Conservation (phyloP, 2,113 vertebrate genomes). For the Bettongia penicillata region DNA sequence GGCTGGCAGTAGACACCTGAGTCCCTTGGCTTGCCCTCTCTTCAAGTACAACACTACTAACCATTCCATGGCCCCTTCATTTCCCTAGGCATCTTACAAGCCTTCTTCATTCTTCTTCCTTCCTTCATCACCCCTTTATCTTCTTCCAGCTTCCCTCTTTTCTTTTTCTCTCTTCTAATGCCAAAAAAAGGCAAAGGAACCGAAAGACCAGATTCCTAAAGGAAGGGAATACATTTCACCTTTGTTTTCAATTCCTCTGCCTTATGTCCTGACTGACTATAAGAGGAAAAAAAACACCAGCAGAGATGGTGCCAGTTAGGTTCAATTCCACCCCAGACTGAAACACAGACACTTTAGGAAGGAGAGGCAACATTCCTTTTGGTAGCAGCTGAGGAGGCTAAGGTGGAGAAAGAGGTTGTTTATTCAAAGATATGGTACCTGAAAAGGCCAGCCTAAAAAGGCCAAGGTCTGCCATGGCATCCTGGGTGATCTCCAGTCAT, state of each 20-base stretch:
- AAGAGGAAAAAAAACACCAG: background rate
- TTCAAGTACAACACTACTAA: background rate
- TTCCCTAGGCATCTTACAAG: background rate
- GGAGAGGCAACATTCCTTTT: background rate
- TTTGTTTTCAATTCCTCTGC: background rate
- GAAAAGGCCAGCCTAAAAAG: too few relatives aligned
- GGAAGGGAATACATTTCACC: background rate
- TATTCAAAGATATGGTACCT: background rate
- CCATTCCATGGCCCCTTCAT: background rate
- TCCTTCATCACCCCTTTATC: background rate
- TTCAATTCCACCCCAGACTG: background rate
- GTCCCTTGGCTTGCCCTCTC: background rate
- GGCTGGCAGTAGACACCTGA: background rate
- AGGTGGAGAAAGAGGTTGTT: background rate
- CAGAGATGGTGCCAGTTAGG: background rate
- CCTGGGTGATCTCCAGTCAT: too few relatives aligned
- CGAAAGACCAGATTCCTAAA: background rate
- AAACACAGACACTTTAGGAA: background rate
- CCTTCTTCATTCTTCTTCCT: background rate
- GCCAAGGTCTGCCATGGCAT: too few relatives aligned
- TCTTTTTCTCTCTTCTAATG: background rate
- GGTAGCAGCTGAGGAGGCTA: background rate
- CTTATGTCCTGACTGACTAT: background rate
- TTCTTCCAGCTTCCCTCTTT: background rate
- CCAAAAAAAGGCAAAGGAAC: background rate